Percentiles rank a stretch among this genome's conserved stretches.
These are phyloP conservation scores for Drosophila carrolli DNA, from an alignment of 1,140 invertebrate species.

Conservation along the genomic window DNA sequence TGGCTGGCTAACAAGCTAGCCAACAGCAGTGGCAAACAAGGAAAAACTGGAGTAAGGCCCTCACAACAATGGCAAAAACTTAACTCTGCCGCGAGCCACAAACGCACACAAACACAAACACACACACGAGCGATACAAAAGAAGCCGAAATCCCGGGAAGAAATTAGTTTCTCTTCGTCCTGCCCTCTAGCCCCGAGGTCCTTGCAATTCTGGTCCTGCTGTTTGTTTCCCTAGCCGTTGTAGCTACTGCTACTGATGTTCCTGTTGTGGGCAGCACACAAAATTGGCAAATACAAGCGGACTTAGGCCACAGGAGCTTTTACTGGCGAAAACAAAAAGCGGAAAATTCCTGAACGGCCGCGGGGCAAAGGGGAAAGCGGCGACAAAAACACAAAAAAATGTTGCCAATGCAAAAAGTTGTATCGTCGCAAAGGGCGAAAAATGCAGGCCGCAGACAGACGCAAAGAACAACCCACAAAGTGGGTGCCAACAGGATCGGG, in stretches of 20 bases:
- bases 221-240: constrained; percentile 7
- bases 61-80: constrained; percentile 64
- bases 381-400: constrained; percentile 49
- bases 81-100: constrained; percentile 71
- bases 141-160: constrained; percentile 63
- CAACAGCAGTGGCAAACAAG: constrained; percentile 41
- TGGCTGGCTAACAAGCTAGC: constrained; percentile 70
- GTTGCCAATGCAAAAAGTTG: constrained; percentile 68
- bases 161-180: constrained; percentile 70
- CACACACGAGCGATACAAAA: constrained; percentile 38
- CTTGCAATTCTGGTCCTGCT: constrained; percentile 35
- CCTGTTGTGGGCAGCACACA: constrained; percentile 50
- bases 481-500: constrained; percentile 24
- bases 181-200: constrained; percentile 31
- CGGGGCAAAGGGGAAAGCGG: constrained; percentile 8
- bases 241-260: constrained; percentile 14
- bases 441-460: constrained; percentile 78
- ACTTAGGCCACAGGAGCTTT: constrained; percentile 21
- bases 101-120: constrained; percentile 41
- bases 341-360: constrained; percentile 34
- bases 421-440: constrained; percentile 54
- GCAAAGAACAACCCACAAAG: constrained; percentile 50
- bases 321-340: constrained; percentile 37
- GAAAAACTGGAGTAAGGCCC: constrained; percentile 56
- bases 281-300: constrained; percentile 54